Evolutionary conservation across 1,140 invertebrate genomes (phyloP), one percentile per base, ranked within the genome.

Genomic region (Nixonia krombeini): DNA sequence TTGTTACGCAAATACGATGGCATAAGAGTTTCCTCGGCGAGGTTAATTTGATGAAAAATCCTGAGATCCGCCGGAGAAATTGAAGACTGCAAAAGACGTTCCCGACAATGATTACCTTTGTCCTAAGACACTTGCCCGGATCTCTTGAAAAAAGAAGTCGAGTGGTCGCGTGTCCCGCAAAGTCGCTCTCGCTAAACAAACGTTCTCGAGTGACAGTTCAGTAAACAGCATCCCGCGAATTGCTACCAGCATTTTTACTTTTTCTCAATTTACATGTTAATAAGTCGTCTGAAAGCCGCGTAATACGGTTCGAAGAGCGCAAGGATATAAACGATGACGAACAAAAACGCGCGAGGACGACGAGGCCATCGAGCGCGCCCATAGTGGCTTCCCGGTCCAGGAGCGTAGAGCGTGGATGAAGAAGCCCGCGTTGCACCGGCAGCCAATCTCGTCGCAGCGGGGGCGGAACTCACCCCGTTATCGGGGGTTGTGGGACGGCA

Each of bases 21-120:
- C 45, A 63, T 68, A 73, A 71, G 51, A 74, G 74, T 63, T 68
- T 75, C 75, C 63, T 50, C 72, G 64, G 56, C 62, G 70, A 76
- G 59, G 77, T 80, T 79, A 82, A 83, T 82, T 82, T 82, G 73
- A 82, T 83, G 80, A 83, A 83, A 81, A 82, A 80, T 74, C 82
- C 80, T 73, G 72, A 38, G 42, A 6, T 29, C 18, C 15, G 31
- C 16, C 31, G 53, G 21, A 67, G 10, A 31, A 53, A 52, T 46
- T 33, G 35, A 47, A 65, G 13, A 51, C 65, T 57, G 67, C 31
- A 58, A 72, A 74, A 74, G 68, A 68, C 74, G 56, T 57, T 61
- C 56, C 52, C 23, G 6, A 64, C 61, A 44, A 41, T 49, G 68
- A 75, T 73, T 70, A 67, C 59, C 44, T 26, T 9, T 38, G 33